These are phyloP conservation scores for Takifugu rubripes DNA, from an alignment of 2,797 vertebrate species.

Conservation along the genomic window DNA sequence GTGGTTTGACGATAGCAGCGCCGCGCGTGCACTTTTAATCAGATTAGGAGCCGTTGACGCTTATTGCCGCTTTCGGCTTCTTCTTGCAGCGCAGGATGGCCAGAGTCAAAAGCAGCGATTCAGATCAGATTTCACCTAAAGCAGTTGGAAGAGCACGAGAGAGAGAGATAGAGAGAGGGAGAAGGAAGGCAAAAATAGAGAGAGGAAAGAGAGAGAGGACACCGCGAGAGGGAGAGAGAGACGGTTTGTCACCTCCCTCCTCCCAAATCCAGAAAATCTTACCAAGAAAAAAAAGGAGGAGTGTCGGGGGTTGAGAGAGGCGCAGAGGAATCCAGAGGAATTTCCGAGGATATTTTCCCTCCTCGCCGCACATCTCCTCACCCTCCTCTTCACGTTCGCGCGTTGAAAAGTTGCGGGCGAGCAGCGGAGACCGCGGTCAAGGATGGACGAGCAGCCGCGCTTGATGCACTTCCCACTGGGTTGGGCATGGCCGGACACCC, in stretches of 20 bases:
- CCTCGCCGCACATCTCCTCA: slow-evolving; percentile 17
- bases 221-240: slow-evolving; percentile 35
- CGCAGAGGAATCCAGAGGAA: slow-evolving; percentile 73
- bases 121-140: slow-evolving; percentile 82
- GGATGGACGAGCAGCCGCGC: slow-evolving; percentile 93
- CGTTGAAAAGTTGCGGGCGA: slow-evolving; percentile 69
- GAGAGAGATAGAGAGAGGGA: slow-evolving; percentile 22
- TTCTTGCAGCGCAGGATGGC: slow-evolving; percentile 68
- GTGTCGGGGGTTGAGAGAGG: slow-evolving; percentile 64
- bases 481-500: slow-evolving; percentile 97
- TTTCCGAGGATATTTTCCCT: slow-evolving; percentile 69
- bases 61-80: slow-evolving; percentile 35
- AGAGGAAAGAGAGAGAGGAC: slow-evolving; percentile 51
- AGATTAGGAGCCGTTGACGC: slow-evolving; percentile 65
- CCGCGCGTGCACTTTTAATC: slow-evolving; percentile 68
- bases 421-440: slow-evolving; percentile 65
- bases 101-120: slow-evolving; percentile 76
- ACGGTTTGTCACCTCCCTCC: slow-evolving; percentile 68
- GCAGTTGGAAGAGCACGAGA: slow-evolving; percentile 70
- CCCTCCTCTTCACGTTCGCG: slow-evolving; percentile 14
- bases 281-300: slow-evolving; percentile 73
- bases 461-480: slow-evolving; percentile 97
- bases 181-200: slow-evolving; percentile 24
- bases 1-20: slow-evolving; percentile 32
- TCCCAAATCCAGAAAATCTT: slow-evolving; percentile 75